These are phyloP conservation scores for Nyctereutes procyonoides DNA, from an alignment of 2,113 vertebrate species.

Conservation along the genomic window DNA sequence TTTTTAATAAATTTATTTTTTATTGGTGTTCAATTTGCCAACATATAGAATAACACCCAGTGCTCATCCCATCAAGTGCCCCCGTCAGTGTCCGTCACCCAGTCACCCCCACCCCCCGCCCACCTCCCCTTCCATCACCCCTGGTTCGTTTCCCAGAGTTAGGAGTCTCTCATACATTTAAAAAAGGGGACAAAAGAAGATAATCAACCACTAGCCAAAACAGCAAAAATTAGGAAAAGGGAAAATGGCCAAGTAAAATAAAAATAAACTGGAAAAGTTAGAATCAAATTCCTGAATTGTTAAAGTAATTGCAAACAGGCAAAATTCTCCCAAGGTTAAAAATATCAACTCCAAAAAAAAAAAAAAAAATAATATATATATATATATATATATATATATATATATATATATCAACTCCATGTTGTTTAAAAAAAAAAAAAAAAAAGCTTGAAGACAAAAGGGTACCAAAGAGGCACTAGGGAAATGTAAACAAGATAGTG, in stretches of 20 bases:
- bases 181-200: not conserved
- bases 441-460: not conserved
- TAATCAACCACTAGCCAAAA: not conserved
- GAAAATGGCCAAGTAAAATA: not conserved
- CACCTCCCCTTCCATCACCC: too few species aligned
- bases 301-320: not conserved
- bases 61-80: too few species aligned
- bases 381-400: too few species aligned
- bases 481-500: not conserved
- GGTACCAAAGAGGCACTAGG: not conserved
- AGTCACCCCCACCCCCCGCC: too few species aligned
- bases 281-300: not conserved
- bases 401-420: not conserved
- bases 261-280: not conserved
- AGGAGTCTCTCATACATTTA: not conserved
- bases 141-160: too few species aligned
- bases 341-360: not conserved
- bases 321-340: not conserved
- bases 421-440: not conserved
- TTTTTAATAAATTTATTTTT: too few species aligned
- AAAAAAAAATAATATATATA: too few species aligned
- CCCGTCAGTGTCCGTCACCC: too few species aligned
- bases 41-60: too few species aligned
- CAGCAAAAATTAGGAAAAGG: not conserved
- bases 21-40: too few species aligned